Conservation (phyloP, 2,113 vertebrate species). For the Pollachius pollachius region DNA sequence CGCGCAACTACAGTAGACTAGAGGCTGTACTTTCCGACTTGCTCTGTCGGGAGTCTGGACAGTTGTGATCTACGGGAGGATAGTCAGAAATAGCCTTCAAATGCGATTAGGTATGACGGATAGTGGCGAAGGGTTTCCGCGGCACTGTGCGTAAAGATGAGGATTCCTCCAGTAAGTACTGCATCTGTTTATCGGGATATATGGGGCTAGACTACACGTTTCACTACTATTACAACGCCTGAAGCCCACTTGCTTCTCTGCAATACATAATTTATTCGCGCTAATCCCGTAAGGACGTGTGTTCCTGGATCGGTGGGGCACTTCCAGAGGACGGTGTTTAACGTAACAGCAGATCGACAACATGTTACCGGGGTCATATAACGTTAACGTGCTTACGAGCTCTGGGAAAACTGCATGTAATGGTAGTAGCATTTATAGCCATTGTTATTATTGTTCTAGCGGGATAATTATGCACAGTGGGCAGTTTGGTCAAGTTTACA, state of each 20-base stretch:
- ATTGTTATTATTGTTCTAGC: too few species aligned
- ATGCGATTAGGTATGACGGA: constrained; percentile 53
- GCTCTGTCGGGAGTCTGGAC: constrained; percentile 5
- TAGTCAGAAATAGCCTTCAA: constrained; percentile 33
- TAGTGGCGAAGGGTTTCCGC: constrained; percentile 39
- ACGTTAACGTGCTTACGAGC: too few species aligned
- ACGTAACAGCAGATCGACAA: not conserved
- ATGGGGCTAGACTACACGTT: constrained; percentile 4
- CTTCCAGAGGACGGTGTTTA: not conserved
- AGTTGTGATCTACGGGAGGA: not conserved
- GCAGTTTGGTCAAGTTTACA: too few species aligned
- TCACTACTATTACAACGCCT: too few species aligned
- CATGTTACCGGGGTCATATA: too few species aligned
- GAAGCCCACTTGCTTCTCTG: constrained; percentile 21
- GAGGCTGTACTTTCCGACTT: constrained; percentile 51
- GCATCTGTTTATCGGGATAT: constrained; percentile 36
- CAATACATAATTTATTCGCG: constrained; percentile 1
- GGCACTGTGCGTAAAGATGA: constrained; percentile 63
- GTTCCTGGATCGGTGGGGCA: not conserved
- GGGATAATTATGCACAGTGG: too few species aligned
- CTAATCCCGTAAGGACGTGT: constrained; percentile 36
- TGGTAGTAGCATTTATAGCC: too few species aligned
- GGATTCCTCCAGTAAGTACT: constrained; percentile 72
- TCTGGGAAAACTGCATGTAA: too few species aligned
- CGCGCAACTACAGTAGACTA: constrained; percentile 56